phyloP scores from a whole-genome alignment of 2,113 vertebrate genomes.

The Tachysurus vachellii region DNA sequence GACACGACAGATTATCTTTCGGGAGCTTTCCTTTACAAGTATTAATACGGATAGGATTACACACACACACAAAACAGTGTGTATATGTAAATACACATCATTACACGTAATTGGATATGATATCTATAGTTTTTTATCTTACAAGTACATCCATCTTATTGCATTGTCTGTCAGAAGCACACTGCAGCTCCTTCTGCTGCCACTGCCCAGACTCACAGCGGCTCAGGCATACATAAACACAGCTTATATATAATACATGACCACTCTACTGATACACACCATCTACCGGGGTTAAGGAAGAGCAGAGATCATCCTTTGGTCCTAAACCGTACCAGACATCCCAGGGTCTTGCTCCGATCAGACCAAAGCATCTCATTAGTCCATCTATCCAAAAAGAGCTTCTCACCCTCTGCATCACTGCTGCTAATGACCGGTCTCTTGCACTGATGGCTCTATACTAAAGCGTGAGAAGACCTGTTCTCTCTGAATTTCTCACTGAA shows the following conservation, averaged over 20 bases:
- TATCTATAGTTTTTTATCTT: background rate
- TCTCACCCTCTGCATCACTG: background rate
- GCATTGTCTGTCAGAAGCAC: constrained; percentile 39
- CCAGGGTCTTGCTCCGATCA: background rate
- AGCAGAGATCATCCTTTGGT: constrained; percentile 24
- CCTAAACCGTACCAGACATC: background rate
- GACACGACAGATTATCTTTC: background rate
- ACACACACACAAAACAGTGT: background rate
- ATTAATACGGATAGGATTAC: background rate
- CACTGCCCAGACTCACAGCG: constrained; percentile 22
- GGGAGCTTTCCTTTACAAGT: background rate
- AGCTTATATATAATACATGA: constrained; percentile 73
- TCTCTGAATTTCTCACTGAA: background rate
- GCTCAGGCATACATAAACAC: constrained; percentile 59
- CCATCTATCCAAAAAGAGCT: background rate
- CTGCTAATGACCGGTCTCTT: background rate
- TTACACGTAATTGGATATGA: background rate
- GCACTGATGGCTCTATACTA: background rate
- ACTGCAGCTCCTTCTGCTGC: constrained; percentile 43
- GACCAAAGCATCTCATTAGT: background rate
- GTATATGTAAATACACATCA: background rate
- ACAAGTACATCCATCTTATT: background rate
- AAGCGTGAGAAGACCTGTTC: background rate
- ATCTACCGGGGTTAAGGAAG: constrained; percentile 48
- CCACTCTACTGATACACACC: constrained; percentile 59